Conservation (phyloP, 2,888 invertebrate species). For the Hemithea aestivaria region DNA sequence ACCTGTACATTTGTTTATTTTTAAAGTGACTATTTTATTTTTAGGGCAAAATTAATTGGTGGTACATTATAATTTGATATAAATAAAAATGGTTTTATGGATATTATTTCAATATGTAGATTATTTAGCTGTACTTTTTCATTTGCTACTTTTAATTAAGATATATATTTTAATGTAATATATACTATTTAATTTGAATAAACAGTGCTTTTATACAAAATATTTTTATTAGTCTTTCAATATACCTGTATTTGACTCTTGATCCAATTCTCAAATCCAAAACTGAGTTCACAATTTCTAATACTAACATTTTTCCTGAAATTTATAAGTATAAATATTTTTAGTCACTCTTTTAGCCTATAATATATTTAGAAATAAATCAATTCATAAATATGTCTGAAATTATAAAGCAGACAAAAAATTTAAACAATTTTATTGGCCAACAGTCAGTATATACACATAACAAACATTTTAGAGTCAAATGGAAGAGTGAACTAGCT, state of each 20-base stretch:
- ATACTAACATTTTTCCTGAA: too few species aligned
- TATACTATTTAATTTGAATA: slow-evolving; percentile 78
- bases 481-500: slow-evolving; percentile 36
- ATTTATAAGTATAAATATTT: too few species aligned
- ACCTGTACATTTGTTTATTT: slow-evolving; percentile 61
- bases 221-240: slow-evolving; percentile 11
- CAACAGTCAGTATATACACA: slow-evolving; percentile 59
- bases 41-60: slow-evolving; percentile 62
- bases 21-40: slow-evolving; percentile 54
- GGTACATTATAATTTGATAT: slow-evolving; percentile 48
- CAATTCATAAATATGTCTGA: too few species aligned
- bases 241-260: too few species aligned
- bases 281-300: too few species aligned
- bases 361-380: too few species aligned
- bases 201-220: slow-evolving; percentile 72
- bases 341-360: too few species aligned
- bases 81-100: slow-evolving; percentile 62
- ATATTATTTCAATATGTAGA: slow-evolving; percentile 66
- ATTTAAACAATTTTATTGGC: slow-evolving; percentile 49
- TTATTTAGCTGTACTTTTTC: slow-evolving; percentile 73
- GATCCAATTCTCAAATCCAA: too few species aligned
- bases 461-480: slow-evolving; percentile 33
- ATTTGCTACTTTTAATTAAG: slow-evolving; percentile 75
- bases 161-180: slow-evolving; percentile 77
- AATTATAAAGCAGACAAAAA: slow-evolving; percentile 1